These are phyloP conservation scores for Oceanodroma tethys DNA, from an alignment of 2,113 vertebrate genomes.

Conservation along the genomic window DNA sequence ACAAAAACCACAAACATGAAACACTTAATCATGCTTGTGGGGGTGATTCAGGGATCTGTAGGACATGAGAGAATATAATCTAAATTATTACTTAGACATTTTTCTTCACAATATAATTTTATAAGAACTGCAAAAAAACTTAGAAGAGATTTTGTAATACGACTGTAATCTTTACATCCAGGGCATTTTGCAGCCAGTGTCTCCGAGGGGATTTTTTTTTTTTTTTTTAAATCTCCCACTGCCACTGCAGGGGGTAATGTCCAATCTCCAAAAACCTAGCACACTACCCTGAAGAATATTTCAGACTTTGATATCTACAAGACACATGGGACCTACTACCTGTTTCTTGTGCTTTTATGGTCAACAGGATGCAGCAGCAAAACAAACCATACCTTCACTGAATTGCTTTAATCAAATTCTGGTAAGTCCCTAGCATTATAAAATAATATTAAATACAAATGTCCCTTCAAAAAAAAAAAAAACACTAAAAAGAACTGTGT, in stretches of 20 bases:
- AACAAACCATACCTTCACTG: slow-evolving; percentile 28
- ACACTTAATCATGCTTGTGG: background rate
- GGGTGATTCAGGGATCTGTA: background rate
- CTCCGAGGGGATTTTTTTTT: slow-evolving; percentile 35
- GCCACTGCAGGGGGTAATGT: slow-evolving; percentile 4
- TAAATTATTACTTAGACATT: background rate
- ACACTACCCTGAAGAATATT: slow-evolving; percentile 59
- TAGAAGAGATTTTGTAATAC: background rate
- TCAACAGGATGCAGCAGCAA: slow-evolving; percentile 1
- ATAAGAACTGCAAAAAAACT: background rate
- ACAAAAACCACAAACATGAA: background rate
- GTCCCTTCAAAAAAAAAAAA: background rate
- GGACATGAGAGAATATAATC: background rate
- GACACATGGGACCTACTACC: slow-evolving; percentile 37
- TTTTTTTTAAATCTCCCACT: slow-evolving; percentile 27
- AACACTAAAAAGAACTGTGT: background rate
- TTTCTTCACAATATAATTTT: background rate
- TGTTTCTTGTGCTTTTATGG: slow-evolving; percentile 27
- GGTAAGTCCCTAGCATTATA: slow-evolving; percentile 19
- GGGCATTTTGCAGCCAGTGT: slow-evolving; percentile 22
- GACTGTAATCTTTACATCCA: slow-evolving; percentile 34
- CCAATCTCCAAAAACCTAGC: slow-evolving; percentile 36
- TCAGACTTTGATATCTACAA: slow-evolving; percentile 36
- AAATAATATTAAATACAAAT: background rate
- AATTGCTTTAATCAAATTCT: slow-evolving; percentile 39